Conservation (phyloP, 1,140 invertebrate species). For the Drosophila ironensis region DNA sequence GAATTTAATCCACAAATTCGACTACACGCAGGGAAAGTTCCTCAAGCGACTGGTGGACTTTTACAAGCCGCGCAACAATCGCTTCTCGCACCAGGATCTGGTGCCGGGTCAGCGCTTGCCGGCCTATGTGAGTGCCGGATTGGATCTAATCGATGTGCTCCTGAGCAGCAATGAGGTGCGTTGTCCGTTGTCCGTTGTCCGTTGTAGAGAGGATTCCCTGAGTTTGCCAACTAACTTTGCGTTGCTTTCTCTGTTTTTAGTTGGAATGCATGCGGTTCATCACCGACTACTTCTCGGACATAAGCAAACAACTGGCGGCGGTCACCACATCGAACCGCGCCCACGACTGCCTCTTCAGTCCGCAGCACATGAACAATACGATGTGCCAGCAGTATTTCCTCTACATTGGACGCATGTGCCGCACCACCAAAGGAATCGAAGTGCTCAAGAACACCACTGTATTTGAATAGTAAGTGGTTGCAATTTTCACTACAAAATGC, state of each 20-base stretch:
- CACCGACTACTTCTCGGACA: constrained; percentile 91
- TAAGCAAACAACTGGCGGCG: constrained; percentile 88
- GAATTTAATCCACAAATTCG: constrained; percentile 84
- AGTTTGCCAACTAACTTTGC: too few species aligned
- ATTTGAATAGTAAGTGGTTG: constrained; percentile 87
- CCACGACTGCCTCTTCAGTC: constrained; percentile 94
- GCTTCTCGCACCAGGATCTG: constrained; percentile 89
- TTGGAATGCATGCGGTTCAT: constrained; percentile 86
- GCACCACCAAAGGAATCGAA: constrained; percentile 87
- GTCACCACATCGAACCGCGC: constrained; percentile 89
- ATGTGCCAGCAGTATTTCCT: constrained; percentile 97
- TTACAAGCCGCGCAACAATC: constrained; percentile 93
- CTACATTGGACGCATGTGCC: constrained; percentile 93
- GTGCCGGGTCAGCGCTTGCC: constrained; percentile 83
- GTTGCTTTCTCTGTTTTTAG: constrained; percentile 28
- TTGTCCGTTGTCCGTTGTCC: neutral
- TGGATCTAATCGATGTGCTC: constrained; percentile 90
- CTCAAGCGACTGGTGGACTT: constrained; percentile 92
- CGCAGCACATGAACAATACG: constrained; percentile 92
- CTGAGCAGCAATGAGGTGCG: constrained; percentile 83
- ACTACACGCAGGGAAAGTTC: constrained; percentile 90
- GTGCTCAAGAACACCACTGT: constrained; percentile 90
- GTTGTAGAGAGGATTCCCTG: constrained; percentile 57
- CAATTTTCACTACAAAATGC: too few species aligned
- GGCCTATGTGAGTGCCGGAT: constrained; percentile 87